phyloP scores from a whole-genome alignment of 2,888 invertebrate species.

The Mythimna vitellina region DNA sequence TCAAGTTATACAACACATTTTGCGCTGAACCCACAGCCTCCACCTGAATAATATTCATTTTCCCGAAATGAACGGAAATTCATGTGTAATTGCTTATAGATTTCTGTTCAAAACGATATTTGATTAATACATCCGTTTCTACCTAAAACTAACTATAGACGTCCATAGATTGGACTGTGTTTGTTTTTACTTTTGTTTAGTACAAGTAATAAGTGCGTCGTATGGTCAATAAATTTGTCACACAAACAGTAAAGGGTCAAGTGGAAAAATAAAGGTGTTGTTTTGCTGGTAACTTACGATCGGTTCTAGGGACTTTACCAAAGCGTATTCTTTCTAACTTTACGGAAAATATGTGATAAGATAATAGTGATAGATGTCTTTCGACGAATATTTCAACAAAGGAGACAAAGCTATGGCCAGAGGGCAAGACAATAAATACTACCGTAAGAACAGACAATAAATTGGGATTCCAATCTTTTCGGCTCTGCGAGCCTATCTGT shows the following conservation, averaged over 20 bases:
- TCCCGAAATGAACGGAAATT: slow-evolving; percentile 48
- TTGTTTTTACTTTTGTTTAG: slow-evolving; percentile 27
- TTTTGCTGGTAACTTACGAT: slow-evolving; percentile 61
- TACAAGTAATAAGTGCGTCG: slow-evolving; percentile 67
- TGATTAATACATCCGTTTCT: slow-evolving; percentile 34
- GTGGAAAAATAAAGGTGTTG: slow-evolving; percentile 62
- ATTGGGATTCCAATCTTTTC: slow-evolving; percentile 61
- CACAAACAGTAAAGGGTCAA: slow-evolving; percentile 54
- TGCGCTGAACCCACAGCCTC: slow-evolving; percentile 17
- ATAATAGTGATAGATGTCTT: slow-evolving; percentile 44
- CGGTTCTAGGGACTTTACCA: slow-evolving; percentile 29
- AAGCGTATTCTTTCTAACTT: slow-evolving; percentile 30
- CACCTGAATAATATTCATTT: slow-evolving; percentile 63
- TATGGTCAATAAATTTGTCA: slow-evolving; percentile 66
- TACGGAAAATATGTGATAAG: slow-evolving; percentile 42
- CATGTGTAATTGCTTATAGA: slow-evolving; percentile 47
- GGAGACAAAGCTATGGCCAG: slow-evolving; percentile 41
- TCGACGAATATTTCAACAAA: slow-evolving; percentile 56
- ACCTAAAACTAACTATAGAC: not conserved
- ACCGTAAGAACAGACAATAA: slow-evolving; percentile 43
- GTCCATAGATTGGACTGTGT: not conserved
- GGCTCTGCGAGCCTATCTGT: slow-evolving; percentile 17
- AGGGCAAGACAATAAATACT: slow-evolving; percentile 54
- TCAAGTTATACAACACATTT: slow-evolving; percentile 43
- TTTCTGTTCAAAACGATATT: slow-evolving; percentile 51